Conservation (phyloP, 2,797 vertebrate genomes). For the Tragopan temminckii region DNA sequence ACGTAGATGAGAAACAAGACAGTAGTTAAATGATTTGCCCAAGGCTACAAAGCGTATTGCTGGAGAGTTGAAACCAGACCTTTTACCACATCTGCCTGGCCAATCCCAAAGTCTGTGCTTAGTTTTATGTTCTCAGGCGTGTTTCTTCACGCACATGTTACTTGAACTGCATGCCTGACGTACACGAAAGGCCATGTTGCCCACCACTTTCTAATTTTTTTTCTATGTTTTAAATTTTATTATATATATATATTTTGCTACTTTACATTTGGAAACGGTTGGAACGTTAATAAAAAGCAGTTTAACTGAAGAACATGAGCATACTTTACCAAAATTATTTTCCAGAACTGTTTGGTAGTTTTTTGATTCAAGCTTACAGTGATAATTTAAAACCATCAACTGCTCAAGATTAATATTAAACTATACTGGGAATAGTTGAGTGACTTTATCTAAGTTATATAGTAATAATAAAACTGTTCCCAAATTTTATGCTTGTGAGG, state of each 20-base stretch:
- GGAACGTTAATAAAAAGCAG: background rate
- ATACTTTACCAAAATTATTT: background rate
- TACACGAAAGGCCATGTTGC: background rate
- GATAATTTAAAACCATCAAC: background rate
- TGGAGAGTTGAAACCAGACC: conserved; percentile 42
- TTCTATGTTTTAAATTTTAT: background rate
- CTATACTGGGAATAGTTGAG: background rate
- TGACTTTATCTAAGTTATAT: background rate
- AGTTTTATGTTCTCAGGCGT: conserved; percentile 38
- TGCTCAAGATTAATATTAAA: background rate
- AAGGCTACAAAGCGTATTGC: conserved; percentile 1
- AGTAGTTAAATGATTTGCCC: conserved; percentile 18
- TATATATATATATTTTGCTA: background rate
- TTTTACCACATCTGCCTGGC: conserved; percentile 4
- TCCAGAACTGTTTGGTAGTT: background rate
- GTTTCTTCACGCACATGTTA: conserved; percentile 3
- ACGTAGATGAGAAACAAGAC: background rate
- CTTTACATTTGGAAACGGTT: background rate
- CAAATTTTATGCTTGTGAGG: background rate
- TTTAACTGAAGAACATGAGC: background rate
- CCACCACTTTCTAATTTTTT: background rate
- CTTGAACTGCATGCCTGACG: background rate
- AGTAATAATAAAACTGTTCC: background rate
- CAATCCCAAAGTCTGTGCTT: conserved; percentile 5
- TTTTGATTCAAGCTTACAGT: background rate